These are phyloP conservation scores for Sparus aurata DNA, from an alignment of 2,797 vertebrate species.

Conservation along the genomic window DNA sequence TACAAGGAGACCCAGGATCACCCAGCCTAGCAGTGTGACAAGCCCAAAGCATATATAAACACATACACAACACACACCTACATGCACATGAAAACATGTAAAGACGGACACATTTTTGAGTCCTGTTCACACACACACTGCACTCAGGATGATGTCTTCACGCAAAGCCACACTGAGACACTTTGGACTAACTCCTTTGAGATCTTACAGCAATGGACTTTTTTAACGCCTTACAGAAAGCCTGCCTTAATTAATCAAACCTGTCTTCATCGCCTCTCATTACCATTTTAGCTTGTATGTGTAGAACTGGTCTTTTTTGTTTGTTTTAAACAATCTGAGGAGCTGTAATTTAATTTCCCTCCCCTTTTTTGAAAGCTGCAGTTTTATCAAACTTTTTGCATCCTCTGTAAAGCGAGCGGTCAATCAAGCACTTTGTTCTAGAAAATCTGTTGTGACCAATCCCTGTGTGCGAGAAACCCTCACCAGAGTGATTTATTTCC, in stretches of 20 bases:
- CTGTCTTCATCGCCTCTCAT: conserved; percentile 69
- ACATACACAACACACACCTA: conserved; percentile 57
- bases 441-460: conserved; percentile 73
- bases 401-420: conserved; percentile 82
- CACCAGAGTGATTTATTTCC: conserved; percentile 58
- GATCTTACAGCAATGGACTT: conserved; percentile 83
- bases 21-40: conserved; percentile 77
- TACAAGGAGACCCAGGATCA: conserved; percentile 82
- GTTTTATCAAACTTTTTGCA: conserved; percentile 71
- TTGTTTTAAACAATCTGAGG: conserved; percentile 62
- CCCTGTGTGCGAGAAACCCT: conserved; percentile 62
- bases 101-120: conserved; percentile 67
- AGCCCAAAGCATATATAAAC: conserved; percentile 37
- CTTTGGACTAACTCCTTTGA: conserved; percentile 86
- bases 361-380: conserved; percentile 69
- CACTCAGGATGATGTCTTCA: conserved; percentile 87
- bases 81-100: conserved; percentile 67
- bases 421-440: conserved; percentile 87
- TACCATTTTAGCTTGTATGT: conserved; percentile 77
- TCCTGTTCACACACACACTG: conserved; percentile 68
- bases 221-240: conserved; percentile 88
- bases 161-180: conserved; percentile 84
- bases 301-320: conserved; percentile 64
- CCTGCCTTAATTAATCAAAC: conserved; percentile 85
- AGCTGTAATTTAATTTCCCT: conserved; percentile 76